Percentiles rank a stretch among this genome's conserved stretches.
phyloP scores from a whole-genome alignment of 2,888 invertebrate species.

The Drosophila conformis region DNA sequence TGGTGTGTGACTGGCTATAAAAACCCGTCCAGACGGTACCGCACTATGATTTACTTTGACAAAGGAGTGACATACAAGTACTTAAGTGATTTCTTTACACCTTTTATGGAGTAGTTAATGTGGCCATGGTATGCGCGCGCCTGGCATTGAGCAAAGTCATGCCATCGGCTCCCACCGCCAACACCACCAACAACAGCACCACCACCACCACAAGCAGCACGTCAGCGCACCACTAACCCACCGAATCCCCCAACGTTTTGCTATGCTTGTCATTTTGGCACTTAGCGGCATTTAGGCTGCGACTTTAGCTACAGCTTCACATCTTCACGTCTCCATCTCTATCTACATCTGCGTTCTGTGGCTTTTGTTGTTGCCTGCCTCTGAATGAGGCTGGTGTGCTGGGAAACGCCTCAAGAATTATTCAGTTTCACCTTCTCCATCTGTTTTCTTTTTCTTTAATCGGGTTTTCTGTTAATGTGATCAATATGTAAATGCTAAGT shows the following conservation, averaged over 20 bases:
- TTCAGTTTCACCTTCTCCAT: slow-evolving; percentile 3
- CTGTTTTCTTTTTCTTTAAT: slow-evolving; percentile 29
- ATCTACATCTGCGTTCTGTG: slow-evolving; percentile 20
- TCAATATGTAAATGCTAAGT: slow-evolving; percentile 60
- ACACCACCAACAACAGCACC: slow-evolving; percentile 9
- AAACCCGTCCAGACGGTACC: slow-evolving; percentile 53
- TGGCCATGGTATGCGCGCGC: slow-evolving; percentile 74
- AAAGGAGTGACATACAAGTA: slow-evolving; percentile 81
- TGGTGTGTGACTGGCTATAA: slow-evolving; percentile 53
- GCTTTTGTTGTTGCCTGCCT: slow-evolving; percentile 52
- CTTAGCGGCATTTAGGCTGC: slow-evolving; percentile 74
- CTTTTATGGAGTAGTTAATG: slow-evolving; percentile 81
- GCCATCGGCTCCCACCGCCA: slow-evolving; percentile 45
- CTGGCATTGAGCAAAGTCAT: slow-evolving; percentile 74
- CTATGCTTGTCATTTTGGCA: slow-evolving; percentile 73
- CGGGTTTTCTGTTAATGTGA: slow-evolving; percentile 42
- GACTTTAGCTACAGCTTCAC: slow-evolving; percentile 44
- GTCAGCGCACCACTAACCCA: slow-evolving; percentile 40
- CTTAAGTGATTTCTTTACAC: slow-evolving; percentile 80
- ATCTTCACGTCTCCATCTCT: slow-evolving; percentile 23
- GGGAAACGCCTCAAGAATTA: slow-evolving; percentile 54
- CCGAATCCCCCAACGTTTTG: slow-evolving; percentile 49
- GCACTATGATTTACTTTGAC: slow-evolving; percentile 80
- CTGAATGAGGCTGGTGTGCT: slow-evolving; percentile 27
- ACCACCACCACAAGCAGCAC: slow-evolving; percentile 2